phyloP scores from a whole-genome alignment of 2,113 vertebrate species.

The Plecotus auritus region DNA sequence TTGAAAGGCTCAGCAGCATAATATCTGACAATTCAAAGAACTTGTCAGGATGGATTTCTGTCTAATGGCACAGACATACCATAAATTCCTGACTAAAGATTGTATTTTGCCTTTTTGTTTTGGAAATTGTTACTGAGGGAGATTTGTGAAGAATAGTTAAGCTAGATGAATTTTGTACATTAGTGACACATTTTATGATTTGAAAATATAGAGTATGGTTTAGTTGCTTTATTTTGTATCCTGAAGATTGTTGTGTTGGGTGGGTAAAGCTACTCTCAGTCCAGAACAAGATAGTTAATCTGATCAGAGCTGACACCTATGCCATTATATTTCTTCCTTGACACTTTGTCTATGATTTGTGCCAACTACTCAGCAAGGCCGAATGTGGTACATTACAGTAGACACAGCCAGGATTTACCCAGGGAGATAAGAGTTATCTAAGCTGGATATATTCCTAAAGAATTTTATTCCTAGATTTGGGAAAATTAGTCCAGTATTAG shows the following conservation, averaged over 20 bases:
- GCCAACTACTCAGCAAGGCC: not conserved
- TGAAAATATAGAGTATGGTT: not conserved
- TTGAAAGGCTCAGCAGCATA: not conserved
- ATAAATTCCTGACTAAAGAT: not conserved
- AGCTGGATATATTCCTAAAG: not conserved
- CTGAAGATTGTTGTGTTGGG: not conserved
- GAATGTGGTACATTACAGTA: not conserved
- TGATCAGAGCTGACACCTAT: not conserved
- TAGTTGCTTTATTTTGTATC: conserved; percentile 3
- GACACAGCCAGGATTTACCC: not conserved
- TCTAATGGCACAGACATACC: not conserved
- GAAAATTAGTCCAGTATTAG: not conserved
- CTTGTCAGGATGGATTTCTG: not conserved
- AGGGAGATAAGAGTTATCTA: not conserved
- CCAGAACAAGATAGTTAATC: not conserved
- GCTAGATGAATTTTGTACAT: not conserved
- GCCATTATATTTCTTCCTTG: not conserved
- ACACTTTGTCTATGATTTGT: not conserved
- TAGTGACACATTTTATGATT: conserved; percentile 9
- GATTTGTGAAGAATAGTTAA: conserved; percentile 26
- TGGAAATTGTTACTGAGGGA: conserved; percentile 27
- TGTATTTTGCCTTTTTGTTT: conserved; percentile 43
- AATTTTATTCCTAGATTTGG: not conserved
- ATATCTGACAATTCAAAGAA: conserved; percentile 39
- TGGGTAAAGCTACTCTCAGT: conserved; percentile 2